Base-by-base conservation (phyloP, 2,113 vertebrate species). In the Petroica traversi region DNA sequence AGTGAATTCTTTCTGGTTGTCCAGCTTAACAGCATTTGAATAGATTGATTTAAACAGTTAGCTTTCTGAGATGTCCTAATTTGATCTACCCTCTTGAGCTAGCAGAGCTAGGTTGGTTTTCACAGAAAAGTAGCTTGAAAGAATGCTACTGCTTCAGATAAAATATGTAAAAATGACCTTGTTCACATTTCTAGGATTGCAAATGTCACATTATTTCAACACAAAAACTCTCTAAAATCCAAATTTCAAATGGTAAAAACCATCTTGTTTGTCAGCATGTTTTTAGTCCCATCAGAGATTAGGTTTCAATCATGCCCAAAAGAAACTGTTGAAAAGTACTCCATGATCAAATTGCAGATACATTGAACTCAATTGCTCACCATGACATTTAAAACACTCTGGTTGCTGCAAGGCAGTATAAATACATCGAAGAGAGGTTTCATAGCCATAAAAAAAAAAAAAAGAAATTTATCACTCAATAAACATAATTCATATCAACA, bases 401-500 rank as follows among this genome's bases (percentile, higher is more conserved):
- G 23, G 19, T 29, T 88, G 71, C 68, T 81, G 64, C 48, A 77
- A 80, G 52, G 64, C 59, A 85, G n/a, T 59, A 85, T 63, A 90
- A 95, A 86, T 52, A 80, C 36, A 88, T 31, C 0, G 4, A 85
- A 92, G 25, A 38, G n/a, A 81, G 8, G 29, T 64, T 87, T 87
- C 22, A 59, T 69, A 49, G 46, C n/a, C 67, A 63, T 19, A 92
- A 89, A 85, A 83, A 67, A 92, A 89, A 85, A 83, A 67, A 74
- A 23, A 31, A 40, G 6, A 36, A 75, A 85, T 54, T 55, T 92
- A 49, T 87, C 79, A 41, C 49, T 73, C 49, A 86, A 64, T 77
- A 93, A 90, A 73, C 38, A 41, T 57, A 85, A 92, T 86, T 96
- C 82, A 75, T 62, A 80, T 64, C 78, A 91, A 73, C 69, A 51